Conservation (phyloP, 1,140 invertebrate species). For the Euura saliciscinereae region DNA sequence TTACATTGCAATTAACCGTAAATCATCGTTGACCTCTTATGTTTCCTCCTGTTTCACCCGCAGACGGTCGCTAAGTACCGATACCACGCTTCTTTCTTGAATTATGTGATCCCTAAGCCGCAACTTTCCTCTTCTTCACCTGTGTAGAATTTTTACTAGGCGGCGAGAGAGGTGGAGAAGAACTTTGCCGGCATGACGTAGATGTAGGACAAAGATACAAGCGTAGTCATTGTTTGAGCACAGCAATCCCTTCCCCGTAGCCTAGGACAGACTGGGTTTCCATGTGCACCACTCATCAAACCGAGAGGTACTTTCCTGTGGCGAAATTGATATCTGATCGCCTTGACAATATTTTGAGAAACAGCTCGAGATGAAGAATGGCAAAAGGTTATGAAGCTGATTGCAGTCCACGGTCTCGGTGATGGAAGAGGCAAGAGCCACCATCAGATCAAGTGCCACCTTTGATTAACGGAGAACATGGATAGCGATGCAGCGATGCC, state of each 20-base stretch:
- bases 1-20: too few species aligned
- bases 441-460: background rate
- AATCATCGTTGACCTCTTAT: too few species aligned
- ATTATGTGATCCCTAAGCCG: too few species aligned
- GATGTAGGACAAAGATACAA: conserved; percentile 11
- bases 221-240: background rate
- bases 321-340: background rate
- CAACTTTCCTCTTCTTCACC: too few species aligned
- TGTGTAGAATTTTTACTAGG: too few species aligned
- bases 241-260: background rate
- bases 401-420: too few species aligned
- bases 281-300: background rate
- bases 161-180: background rate
- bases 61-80: too few species aligned
- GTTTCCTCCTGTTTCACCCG: too few species aligned
- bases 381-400: background rate
- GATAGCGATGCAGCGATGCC: background rate
- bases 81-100: too few species aligned
- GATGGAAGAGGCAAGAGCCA: too few species aligned
- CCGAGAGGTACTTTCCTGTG: background rate
- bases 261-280: background rate
- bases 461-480: background rate
- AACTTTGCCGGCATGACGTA: background rate
- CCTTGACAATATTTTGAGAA: background rate
- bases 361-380: background rate